A percentile compares a stretch with the other conserved stretches of the same genome.
Conservation (phyloP, 1,140 invertebrate species). For the Carcinoscorpius rotundicauda region DNA sequence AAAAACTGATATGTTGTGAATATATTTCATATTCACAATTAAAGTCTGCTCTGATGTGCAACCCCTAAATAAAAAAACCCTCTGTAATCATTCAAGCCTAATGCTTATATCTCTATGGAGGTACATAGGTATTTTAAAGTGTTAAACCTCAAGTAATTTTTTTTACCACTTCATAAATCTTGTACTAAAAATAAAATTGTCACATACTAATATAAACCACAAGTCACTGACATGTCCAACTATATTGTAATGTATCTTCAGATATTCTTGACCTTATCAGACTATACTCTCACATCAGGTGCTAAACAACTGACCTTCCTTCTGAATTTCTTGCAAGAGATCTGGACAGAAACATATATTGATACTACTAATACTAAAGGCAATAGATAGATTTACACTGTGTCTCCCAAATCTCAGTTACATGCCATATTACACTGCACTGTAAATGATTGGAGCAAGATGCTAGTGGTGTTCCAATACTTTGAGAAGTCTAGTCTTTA, state of each 20-base stretch:
- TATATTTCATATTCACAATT: too few species aligned
- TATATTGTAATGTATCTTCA: conserved; percentile 79
- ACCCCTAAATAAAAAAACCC: too few species aligned
- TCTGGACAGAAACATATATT: conserved; percentile 50
- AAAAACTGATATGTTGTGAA: too few species aligned
- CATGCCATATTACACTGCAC: conserved; percentile 1
- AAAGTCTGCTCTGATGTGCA: too few species aligned
- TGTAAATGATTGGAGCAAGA: not conserved
- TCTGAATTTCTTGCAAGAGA: conserved; percentile 64
- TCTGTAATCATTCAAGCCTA: too few species aligned
- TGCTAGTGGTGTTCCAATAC: not conserved
- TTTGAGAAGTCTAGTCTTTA: too few species aligned
- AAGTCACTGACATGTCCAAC: conserved; percentile 76
- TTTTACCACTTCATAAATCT: too few species aligned
- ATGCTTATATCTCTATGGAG: too few species aligned
- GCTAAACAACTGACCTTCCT: conserved; percentile 50
- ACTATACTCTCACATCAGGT: conserved; percentile 47
- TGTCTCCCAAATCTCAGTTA: conserved; percentile 32
- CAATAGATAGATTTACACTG: conserved; percentile 46
- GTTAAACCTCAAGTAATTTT: too few species aligned
- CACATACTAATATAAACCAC: conserved; percentile 57
- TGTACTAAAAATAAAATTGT: not conserved
- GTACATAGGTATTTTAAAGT: too few species aligned
- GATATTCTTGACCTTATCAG: conserved; percentile 81
- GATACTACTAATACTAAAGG: conserved; percentile 46